Percentiles rank a stretch among this genome's conserved stretches.
Evolutionary conservation across 1,140 invertebrate species (phyloP).

Genomic region (Lordiphosa collinella): DNA sequence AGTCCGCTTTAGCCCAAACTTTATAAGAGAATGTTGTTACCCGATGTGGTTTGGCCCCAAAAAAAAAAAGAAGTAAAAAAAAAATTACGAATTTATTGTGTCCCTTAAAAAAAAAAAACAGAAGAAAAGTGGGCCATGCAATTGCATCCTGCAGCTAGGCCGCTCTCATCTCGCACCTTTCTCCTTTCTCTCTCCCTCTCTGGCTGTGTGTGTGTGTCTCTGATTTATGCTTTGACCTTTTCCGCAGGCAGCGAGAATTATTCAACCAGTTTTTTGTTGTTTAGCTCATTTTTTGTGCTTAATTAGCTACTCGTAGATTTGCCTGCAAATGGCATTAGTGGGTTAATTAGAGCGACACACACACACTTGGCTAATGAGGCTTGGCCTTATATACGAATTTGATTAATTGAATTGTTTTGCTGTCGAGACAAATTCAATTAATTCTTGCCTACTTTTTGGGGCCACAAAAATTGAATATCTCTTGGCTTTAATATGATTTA

Average conservation of each 20-base stretch:
- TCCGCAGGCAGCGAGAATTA: conserved; percentile 58
- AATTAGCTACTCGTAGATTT: conserved; percentile 52
- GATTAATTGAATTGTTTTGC: conserved; percentile 28
- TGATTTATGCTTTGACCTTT: conserved; percentile 77
- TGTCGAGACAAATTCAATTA: conserved; percentile 22
- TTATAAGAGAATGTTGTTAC: background rate
- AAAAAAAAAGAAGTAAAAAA: too few relatives aligned
- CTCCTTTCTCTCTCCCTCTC: background rate
- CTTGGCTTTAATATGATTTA: background rate
- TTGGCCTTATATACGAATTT: conserved; percentile 11
- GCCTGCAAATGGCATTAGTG: conserved; percentile 64
- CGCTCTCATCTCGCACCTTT: background rate
- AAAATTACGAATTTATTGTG: background rate
- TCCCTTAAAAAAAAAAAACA: too few relatives aligned
- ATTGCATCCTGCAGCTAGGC: conserved; percentile 39
- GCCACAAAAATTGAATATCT: background rate
- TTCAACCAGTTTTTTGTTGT: conserved; percentile 27
- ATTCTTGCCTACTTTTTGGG: conserved; percentile 14
- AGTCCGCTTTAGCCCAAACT: too few relatives aligned
- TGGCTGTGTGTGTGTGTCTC: background rate
- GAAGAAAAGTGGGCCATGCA: conserved; percentile 57
- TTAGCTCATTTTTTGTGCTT: conserved; percentile 43
- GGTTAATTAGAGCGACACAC: conserved; percentile 60
- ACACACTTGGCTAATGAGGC: conserved; percentile 10
- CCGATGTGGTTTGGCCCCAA: background rate